Evolutionary conservation across 2,888 invertebrate species (phyloP), one percentile per base, ranked within the genome.

Genomic region (Agonopterix heracliana): DNA sequence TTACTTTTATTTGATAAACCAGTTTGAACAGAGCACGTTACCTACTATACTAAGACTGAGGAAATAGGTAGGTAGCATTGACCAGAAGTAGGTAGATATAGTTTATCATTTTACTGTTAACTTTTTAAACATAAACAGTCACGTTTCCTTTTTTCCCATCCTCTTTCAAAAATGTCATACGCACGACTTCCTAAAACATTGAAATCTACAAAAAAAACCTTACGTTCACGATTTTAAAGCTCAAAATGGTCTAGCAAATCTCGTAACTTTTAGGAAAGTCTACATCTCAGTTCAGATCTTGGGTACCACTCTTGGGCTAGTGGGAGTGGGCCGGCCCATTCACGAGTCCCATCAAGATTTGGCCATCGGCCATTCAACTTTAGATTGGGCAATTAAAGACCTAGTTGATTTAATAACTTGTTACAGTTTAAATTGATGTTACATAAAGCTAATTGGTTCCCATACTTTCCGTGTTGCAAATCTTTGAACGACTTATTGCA

Each of bases 241-340:
- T 26, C 26, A 26, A 7, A 26, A 26, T 7, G 5, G 5, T 26
- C 26, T 7, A 26, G 17, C 26, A 7, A 5, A 26, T 26, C 26
- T 26, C 26, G 7, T 26, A 26, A 26, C 26, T 26, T 26, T 26
- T 26, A 26, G 2, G 5, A 26, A 26, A 26, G 26, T 26, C 26
- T 26, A 26, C 26, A 26, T 26, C 26, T 26, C 26, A 26, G 26
- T 26, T 26, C 7, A 5, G 5, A 26, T 26, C 26, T 26, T 26
- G 26, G 26, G 26, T 26, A 26, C 26, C 26, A 26, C 26, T 78
- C 71, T 2, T 63, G 51, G 51, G 47, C 51, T 51, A 54, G 57
- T 55, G 52, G 55, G 54, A 64, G 74, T 75, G 74, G 78, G 78
- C 64, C 69, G 82, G 69, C 56, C 73, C 76, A 78, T 82, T 81